Evolutionary conservation across 1,140 invertebrate genomes (phyloP).

Genomic region (Fopius arisanus): DNA sequence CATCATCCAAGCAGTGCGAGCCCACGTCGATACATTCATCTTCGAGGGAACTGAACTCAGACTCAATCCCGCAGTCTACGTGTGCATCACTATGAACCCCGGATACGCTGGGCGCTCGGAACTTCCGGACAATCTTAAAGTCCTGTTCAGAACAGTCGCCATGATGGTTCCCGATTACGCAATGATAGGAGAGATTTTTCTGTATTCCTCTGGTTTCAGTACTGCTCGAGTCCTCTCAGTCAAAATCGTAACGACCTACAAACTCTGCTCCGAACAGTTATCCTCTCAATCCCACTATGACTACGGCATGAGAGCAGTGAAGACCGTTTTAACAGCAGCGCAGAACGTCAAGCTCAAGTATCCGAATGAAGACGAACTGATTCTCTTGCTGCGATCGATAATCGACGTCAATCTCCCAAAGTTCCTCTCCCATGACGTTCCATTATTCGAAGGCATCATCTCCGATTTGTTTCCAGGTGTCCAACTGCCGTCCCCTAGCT

Average conservation of each 20-base stretch:
- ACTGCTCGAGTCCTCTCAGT: conserved; percentile 81
- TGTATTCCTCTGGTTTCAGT: conserved; percentile 89
- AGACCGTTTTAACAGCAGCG: conserved; percentile 84
- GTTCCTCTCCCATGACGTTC: conserved; percentile 88
- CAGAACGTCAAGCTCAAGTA: conserved; percentile 86
- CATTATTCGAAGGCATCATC: conserved; percentile 90
- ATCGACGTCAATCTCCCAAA: conserved; percentile 94
- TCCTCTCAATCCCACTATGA: conserved; percentile 90
- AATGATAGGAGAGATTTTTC: conserved; percentile 89
- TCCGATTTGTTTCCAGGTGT: conserved; percentile 90
- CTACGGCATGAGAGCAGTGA: conserved; percentile 88
- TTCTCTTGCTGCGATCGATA: conserved; percentile 82
- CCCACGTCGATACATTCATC: conserved; percentile 74
- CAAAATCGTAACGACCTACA: conserved; percentile 90
- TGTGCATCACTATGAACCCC: conserved; percentile 95
- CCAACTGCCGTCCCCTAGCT: conserved; percentile 76
- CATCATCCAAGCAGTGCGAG: conserved; percentile 82
- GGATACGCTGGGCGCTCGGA: conserved; percentile 88
- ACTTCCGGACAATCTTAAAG: conserved; percentile 90
- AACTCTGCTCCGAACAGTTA: conserved; percentile 88
- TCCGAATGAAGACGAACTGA: conserved; percentile 82
- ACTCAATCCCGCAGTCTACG: conserved; percentile 83
- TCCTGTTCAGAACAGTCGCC: conserved; percentile 89
- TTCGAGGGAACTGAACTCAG: conserved; percentile 87
- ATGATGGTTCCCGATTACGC: conserved; percentile 97